Evolutionary conservation across 2,888 invertebrate species (phyloP).

Genomic region (Erynnis tages): DNA sequence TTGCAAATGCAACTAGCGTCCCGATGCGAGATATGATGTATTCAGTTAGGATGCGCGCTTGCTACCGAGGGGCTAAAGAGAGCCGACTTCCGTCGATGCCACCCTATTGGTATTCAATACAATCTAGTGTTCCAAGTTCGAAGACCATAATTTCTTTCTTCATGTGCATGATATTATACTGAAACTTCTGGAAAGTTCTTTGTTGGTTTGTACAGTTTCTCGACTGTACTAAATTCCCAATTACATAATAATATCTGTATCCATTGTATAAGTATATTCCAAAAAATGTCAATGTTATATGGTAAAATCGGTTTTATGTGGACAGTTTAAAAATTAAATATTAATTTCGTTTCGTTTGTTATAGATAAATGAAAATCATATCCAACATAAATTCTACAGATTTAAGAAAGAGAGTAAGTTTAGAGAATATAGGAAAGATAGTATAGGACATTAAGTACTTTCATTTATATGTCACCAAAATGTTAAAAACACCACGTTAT

Average conservation of each 20-base stretch:
- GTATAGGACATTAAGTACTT: not conserved
- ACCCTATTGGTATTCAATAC: slow-evolving; percentile 44
- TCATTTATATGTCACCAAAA: slow-evolving; percentile 15
- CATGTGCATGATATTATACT: not conserved
- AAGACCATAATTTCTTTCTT: slow-evolving; percentile 5
- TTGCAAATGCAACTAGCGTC: slow-evolving; percentile 50
- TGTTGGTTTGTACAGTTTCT: not conserved
- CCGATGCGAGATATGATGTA: slow-evolving; percentile 44
- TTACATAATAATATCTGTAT: no score
- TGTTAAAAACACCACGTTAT: slow-evolving; percentile 11
- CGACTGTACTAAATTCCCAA: no score
- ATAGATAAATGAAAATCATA: no score
- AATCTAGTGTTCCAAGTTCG: slow-evolving; percentile 14
- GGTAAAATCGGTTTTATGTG: no score
- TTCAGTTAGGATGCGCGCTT: slow-evolving; percentile 40
- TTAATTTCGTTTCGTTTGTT: no score
- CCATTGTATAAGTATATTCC: no score
- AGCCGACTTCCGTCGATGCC: slow-evolving; percentile 66
- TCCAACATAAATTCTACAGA: no score
- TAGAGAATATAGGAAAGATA: no score
- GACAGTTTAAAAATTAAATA: no score
- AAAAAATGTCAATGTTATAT: no score
- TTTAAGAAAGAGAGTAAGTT: no score
- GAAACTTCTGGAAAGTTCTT: not conserved
- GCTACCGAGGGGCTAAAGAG: slow-evolving; percentile 47